Evolutionary conservation across 2,888 invertebrate species (phyloP).

Genomic region (Schizaphis graminum): DNA sequence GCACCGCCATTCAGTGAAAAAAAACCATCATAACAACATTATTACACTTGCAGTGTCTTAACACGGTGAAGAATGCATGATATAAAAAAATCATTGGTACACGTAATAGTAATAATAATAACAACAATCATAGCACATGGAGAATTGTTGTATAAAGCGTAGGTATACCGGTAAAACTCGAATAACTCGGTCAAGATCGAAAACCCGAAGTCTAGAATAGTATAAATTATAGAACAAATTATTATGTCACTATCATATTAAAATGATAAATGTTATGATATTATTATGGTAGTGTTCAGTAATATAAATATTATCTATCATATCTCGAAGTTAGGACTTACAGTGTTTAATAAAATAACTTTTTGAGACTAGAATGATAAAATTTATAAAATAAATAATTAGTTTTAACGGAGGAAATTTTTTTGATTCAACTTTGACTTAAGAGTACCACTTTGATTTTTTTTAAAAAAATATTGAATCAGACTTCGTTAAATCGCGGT

Average conservation of each 20-base stretch:
- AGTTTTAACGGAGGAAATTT: neutral
- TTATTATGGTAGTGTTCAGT: neutral
- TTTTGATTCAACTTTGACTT: neutral
- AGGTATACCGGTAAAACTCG: neutral
- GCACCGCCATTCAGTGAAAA: conserved; percentile 18
- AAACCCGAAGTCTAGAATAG: neutral
- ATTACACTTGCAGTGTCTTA: conserved; percentile 25
- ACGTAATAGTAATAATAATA: neutral
- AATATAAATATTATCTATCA: neutral
- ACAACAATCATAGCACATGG: neutral
- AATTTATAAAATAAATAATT: neutral
- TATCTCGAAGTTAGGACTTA: neutral
- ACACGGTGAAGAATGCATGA: neutral
- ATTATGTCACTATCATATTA: neutral
- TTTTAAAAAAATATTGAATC: neutral
- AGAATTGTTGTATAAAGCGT: neutral
- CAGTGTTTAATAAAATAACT: neutral
- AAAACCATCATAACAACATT: conserved; percentile 21
- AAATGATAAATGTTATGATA: neutral
- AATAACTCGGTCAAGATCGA: neutral
- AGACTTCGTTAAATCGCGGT: neutral
- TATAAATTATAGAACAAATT: neutral
- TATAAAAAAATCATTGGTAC: neutral
- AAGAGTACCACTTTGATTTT: neutral
- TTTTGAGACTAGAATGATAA: neutral